These are phyloP conservation scores for Orussus abietinus DNA, from an alignment of 1,140 invertebrate species.

Conservation along the genomic window DNA sequence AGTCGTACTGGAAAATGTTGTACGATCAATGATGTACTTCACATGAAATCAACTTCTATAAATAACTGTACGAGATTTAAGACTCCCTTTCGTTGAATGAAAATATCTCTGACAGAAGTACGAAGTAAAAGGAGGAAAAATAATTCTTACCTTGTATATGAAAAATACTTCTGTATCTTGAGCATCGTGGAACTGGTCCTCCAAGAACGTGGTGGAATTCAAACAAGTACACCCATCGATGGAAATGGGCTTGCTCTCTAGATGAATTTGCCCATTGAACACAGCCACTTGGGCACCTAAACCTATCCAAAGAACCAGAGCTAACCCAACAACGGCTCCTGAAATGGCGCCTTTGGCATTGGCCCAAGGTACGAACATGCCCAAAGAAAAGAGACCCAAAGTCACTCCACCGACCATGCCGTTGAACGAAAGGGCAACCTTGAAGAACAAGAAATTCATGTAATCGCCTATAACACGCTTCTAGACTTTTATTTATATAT, in stretches of 20 bases:
- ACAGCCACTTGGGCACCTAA: conserved; percentile 66
- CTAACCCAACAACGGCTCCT: conserved; percentile 61
- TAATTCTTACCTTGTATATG: conserved; percentile 33
- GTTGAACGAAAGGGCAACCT: conserved; percentile 81
- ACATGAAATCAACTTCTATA: too few relatives aligned
- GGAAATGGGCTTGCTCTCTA: conserved; percentile 47
- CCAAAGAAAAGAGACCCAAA: conserved; percentile 79
- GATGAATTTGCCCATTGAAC: conserved; percentile 48
- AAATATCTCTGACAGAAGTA: too few relatives aligned
- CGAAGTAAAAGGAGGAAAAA: too few relatives aligned
- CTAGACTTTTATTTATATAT: too few relatives aligned
- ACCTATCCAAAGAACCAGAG: conserved; percentile 69
- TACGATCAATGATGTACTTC: too few relatives aligned
- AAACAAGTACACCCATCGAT: conserved; percentile 50
- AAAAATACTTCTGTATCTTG: conserved; percentile 20
- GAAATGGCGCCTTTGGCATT: conserved; percentile 72
- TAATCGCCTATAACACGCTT: conserved; percentile 1
- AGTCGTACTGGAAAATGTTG: too few relatives aligned
- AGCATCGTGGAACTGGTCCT: neutral
- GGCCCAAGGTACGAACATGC: conserved; percentile 84
- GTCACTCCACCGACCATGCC: conserved; percentile 85
- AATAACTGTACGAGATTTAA: neutral
- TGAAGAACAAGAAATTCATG: conserved; percentile 12
- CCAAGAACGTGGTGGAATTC: conserved; percentile 29
- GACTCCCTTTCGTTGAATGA: neutral